Base-by-base conservation (phyloP, 2,797 vertebrate genomes). In the Ctenochaetus hawaiiensis region DNA sequence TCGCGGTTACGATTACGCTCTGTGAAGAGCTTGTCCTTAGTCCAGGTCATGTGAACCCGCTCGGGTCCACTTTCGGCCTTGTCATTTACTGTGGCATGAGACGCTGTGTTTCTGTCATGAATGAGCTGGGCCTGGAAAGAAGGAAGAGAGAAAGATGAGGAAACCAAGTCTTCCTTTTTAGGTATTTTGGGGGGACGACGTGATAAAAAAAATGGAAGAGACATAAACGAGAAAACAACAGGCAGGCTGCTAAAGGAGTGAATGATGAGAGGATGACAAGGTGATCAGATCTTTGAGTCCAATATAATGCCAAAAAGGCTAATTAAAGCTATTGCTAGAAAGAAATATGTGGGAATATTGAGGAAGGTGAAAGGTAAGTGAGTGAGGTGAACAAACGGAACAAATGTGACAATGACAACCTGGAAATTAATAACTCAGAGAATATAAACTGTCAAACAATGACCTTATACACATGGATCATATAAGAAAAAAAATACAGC, bases 11-110 rank as follows among this genome's bases (percentile, higher is more conserved):
- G 97, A 75, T 94, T 91, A 26, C 97, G 97, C 86, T 99, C 98
- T 0, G 93, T 90, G 8, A 94, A 91, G 65, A 98, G 90, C 86
- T 97, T 99, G 74, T 99, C 98, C 93, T 98, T 99, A 7, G 98
- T 99, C 98, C 98, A 99, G 47, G 98, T 99, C 98, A 99, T 99
- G 58, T 99, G 98, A 43, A 99, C 96, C 58, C 91, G 95, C 22
- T 99, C 97, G 0, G 96, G 95, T 0, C 83, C 76, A 2, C 89
- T 48, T 6, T 95, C 82, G 0, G 91, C 79, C 62, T 94, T 95
- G 78, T 94, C 94, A 0, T 93, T 94, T 3, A 92, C 60, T 0
- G 94, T 23, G 0, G 94, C 92, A 26, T 96, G 97, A 0, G 97
- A 96, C 0, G 96, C 97, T 0, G 97, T 98, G 91, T 99, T 99